A percentile compares a stretch with the other conserved stretches of the same genome.
Conservation (phyloP, 2,888 invertebrate species). For the Tenthredo amoena region DNA sequence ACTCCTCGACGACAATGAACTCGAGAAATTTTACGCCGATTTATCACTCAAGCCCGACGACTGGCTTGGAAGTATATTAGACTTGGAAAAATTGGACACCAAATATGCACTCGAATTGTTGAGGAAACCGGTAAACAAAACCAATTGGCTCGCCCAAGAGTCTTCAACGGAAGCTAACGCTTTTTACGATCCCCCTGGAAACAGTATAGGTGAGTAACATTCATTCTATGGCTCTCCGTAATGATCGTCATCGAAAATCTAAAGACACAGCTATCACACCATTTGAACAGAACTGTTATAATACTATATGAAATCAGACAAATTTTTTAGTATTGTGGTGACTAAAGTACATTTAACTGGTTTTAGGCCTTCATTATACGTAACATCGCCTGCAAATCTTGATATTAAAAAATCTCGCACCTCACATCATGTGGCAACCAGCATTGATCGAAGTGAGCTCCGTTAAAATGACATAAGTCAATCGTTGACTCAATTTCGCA, state of each 20-base stretch:
- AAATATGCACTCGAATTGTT: conserved; percentile 72
- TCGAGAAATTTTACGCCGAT: conserved; percentile 87
- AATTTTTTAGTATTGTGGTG: no score
- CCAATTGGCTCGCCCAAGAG: conserved; percentile 80
- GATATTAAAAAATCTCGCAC: no score
- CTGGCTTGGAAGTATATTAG: conserved; percentile 79
- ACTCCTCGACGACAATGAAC: conserved; percentile 88
- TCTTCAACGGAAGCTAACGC: conserved; percentile 62
- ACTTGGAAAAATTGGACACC: conserved; percentile 76
- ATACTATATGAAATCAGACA: no score
- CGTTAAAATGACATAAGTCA: no score
- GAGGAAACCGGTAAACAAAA: conserved; percentile 79
- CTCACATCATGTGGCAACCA: no score
- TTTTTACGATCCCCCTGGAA: not conserved
- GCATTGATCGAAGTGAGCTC: no score
- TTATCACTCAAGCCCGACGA: conserved; percentile 76
- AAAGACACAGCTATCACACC: no score
- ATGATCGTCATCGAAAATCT: not conserved
- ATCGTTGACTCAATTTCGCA: no score
- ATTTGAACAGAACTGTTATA: no score
- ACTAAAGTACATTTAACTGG: no score
- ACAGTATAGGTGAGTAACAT: conserved; percentile 79
- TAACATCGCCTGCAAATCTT: no score
- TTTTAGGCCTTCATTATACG: no score
- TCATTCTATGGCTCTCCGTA: not conserved